A percentile compares a stretch with the other conserved stretches of the same genome.
Evolutionary conservation across 2,113 vertebrate genomes (phyloP).

Genomic region (Podilymbus podiceps): DNA sequence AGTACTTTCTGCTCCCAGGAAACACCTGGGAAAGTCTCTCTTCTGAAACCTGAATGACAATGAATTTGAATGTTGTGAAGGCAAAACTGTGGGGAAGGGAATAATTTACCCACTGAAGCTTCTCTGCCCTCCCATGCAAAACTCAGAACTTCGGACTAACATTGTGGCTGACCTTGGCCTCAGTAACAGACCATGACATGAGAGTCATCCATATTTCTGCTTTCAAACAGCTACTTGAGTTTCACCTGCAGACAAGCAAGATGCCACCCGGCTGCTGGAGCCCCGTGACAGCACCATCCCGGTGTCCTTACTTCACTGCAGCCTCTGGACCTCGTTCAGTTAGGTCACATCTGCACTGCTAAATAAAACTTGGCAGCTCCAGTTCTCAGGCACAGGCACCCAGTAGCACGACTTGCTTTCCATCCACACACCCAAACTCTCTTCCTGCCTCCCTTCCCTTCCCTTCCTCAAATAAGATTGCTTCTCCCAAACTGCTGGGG

Average conservation of each 20-base stretch:
- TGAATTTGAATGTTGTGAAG: neutral
- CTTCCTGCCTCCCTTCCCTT: neutral
- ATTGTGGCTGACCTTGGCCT: neutral
- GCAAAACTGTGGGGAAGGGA: neutral
- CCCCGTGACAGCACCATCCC: rapidly evolving
- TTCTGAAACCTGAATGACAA: neutral
- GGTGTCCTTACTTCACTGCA: neutral
- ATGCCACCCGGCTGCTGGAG: neutral
- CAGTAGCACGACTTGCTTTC: neutral
- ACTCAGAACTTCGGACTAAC: neutral
- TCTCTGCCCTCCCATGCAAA: neutral
- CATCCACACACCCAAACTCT: rapidly evolving
- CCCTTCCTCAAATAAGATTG: neutral
- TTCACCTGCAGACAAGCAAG: neutral
- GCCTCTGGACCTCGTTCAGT: neutral
- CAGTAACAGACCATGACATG: neutral
- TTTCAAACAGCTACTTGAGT: neutral
- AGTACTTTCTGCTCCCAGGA: neutral
- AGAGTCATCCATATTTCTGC: neutral
- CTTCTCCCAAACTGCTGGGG: neutral
- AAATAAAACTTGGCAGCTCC: neutral
- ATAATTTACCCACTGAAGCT: neutral
- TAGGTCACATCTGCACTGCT: neutral
- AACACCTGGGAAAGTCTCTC: neutral
- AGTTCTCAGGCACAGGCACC: rapidly evolving